Evolutionary conservation across 2,113 vertebrate genomes (phyloP).

Genomic region (Hippolais icterina): DNA sequence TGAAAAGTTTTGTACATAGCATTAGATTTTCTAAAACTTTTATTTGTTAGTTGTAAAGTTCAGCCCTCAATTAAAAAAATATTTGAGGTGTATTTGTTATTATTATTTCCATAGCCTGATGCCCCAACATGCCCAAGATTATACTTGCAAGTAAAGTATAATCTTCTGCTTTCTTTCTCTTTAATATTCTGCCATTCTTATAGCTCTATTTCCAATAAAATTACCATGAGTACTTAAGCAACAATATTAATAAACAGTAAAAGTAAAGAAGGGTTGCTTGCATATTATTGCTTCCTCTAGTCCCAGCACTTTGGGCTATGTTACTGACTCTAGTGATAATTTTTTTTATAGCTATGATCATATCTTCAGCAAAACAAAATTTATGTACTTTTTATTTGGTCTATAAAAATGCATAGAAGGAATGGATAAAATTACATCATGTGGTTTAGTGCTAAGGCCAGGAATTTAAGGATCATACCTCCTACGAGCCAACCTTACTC

Average conservation of each 20-base stretch:
- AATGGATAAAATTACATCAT: constrained; percentile 4
- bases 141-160: not conserved
- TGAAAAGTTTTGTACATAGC: not conserved
- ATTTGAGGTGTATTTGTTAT: not conserved
- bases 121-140: not conserved
- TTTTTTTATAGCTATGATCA: constrained; percentile 64
- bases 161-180: not conserved
- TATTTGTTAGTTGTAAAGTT: not conserved
- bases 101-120: not conserved
- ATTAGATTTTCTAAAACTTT: not conserved
- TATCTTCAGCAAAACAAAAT: constrained; percentile 48
- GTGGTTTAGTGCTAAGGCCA: not conserved
- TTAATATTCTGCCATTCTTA: not conserved
- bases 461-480: not conserved
- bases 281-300: not conserved
- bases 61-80: not conserved
- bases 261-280: not conserved
- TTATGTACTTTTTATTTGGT: constrained; percentile 47
- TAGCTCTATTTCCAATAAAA: not conserved
- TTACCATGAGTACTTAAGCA: not conserved
- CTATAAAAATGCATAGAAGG: constrained; percentile 29
- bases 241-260: not conserved
- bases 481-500: not conserved
- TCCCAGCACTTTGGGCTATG: not conserved
- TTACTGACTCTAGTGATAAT: constrained; percentile 44